A percentile compares a stretch with the other conserved stretches of the same genome.
Conservation (phyloP, 2,888 invertebrate genomes). For the Macrophya alboannulata region DNA sequence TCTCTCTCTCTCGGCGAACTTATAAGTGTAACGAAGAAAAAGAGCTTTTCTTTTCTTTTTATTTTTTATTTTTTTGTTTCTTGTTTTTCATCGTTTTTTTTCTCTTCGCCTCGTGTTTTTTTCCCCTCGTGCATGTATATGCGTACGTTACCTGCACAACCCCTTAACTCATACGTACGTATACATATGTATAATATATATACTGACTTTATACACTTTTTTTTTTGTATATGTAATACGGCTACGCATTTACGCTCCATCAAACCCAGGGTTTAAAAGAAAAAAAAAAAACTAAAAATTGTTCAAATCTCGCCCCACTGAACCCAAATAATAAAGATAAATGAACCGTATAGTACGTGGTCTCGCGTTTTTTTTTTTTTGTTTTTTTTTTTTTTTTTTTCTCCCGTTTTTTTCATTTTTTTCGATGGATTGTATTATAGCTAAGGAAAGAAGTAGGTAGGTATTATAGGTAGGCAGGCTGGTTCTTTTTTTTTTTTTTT, state of each 20-base stretch:
- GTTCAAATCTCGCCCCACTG: slow-evolving; percentile 47
- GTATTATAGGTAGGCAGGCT: neutral
- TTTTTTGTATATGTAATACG: neutral
- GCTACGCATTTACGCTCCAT: slow-evolving; percentile 1
- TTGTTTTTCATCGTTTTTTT: neutral
- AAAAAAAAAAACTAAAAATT: neutral
- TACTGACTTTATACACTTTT: neutral
- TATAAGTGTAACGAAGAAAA: neutral
- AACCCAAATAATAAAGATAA: slow-evolving; percentile 53
- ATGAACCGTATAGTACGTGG: slow-evolving; percentile 12
- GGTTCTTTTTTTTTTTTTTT: too few relatives aligned
- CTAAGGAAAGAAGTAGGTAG: neutral
- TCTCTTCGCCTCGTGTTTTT: neutral
- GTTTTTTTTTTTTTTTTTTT: neutral
- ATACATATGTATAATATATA: neutral
- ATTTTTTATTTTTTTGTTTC: neutral
- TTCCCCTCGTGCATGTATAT: neutral
- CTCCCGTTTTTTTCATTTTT: neutral
- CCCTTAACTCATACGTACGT: neutral
- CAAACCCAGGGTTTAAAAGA: neutral
- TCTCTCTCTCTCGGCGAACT: neutral
- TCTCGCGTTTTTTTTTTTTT: neutral
- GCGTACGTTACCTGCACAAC: neutral
- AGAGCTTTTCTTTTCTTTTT: neutral
- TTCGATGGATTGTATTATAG: neutral